Evolutionary conservation across 2,113 vertebrate genomes (phyloP), one percentile per base, ranked within the genome.

Genomic region (Hippocampus abdominalis): DNA sequence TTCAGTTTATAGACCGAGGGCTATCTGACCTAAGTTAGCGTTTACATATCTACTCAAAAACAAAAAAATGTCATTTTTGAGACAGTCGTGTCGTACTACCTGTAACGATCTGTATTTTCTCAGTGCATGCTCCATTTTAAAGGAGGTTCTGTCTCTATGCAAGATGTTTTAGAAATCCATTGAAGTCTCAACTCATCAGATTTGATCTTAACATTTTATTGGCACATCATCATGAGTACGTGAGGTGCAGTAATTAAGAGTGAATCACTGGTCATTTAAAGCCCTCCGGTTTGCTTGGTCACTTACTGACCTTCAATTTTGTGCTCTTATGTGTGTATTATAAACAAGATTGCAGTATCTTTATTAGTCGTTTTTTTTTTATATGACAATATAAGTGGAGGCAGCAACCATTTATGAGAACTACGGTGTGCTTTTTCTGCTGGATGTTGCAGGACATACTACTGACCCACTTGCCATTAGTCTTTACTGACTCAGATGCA

Each of bases 1-100:
- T 44, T 62, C 36, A 73, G 32, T 81, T 75, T 70, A 75, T 59
- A 77, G 65, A 83, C 44, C 84, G 88, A 92, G 91, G 90, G 88
- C 89, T 91, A 86, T 73, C 68, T 75, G 9, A 62, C 53, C 69
- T 77, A 23, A 80, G 70, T 51, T 62, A 32, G 70, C 20, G 48
- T 72, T 75, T 76, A 65, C 71, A 44, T 73, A 64, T 84, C 67
- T 64, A 59, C 76, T 29, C 80, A 72, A 70, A 77, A 66, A 75
- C 42, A 64, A 56, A 73, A n/a, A n/a, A 10, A 64, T 15, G 10
- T 63, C 2, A 23, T 23, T 3, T 40, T 29, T 63, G 9, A 71
- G 53, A 5, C 69, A 70, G 62, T 65, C 59, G 62, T 60, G n/a
- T 69, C n/a, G 44, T 44, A n/a, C n/a, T 16, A 25, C n/a, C 39